Evolutionary conservation across 2,113 vertebrate genomes (phyloP).

Genomic region (Morone chrysops): DNA sequence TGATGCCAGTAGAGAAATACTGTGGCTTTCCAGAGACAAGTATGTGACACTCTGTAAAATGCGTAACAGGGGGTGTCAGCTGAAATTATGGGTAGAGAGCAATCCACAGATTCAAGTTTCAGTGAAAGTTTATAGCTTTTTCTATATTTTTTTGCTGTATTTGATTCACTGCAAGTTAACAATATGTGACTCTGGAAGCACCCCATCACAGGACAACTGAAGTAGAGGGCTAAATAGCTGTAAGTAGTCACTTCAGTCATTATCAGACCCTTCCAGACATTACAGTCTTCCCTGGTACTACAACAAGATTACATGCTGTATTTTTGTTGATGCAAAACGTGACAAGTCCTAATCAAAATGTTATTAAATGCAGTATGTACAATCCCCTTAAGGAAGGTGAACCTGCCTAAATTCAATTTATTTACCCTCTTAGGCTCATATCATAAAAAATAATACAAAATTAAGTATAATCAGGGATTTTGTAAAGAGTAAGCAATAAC

Average conservation of each 20-base stretch:
- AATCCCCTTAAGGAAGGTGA: background rate
- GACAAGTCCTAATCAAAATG: background rate
- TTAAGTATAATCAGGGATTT: background rate
- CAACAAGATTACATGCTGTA: background rate
- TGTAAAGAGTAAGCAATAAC: background rate
- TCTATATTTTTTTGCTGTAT: background rate
- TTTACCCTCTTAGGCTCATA: background rate
- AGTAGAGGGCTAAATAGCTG: background rate
- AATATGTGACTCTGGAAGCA: background rate
- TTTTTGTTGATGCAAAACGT: background rate
- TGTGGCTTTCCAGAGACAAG: too few relatives aligned
- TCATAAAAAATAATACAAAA: background rate
- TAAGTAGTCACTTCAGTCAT: background rate
- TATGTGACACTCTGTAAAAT: slow-evolving; percentile 5
- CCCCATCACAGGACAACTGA: background rate
- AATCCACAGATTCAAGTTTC: background rate
- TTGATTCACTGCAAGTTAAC: background rate
- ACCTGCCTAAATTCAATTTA: background rate
- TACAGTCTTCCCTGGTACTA: background rate
- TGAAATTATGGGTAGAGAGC: background rate
- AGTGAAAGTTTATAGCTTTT: background rate
- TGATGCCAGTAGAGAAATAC: background rate
- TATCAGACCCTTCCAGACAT: background rate
- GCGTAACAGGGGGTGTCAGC: background rate
- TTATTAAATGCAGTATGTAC: background rate